phyloP scores from a whole-genome alignment of 2,888 invertebrate species.

The Frankliniella fusca region DNA sequence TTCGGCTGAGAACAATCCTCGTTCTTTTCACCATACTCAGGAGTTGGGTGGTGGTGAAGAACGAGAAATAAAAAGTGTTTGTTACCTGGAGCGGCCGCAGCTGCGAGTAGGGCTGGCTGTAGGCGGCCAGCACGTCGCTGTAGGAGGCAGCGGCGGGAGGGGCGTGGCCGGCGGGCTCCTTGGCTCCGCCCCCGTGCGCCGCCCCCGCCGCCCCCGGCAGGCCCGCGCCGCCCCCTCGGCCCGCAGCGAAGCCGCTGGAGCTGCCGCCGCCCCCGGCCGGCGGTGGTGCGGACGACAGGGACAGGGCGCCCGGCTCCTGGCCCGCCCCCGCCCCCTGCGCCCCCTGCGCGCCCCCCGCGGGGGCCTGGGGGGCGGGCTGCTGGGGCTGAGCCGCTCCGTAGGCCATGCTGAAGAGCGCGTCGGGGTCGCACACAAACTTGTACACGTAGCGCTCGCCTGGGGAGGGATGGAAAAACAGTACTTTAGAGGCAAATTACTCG shows the following conservation, averaged over 20 bases:
- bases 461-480: too few relatives aligned
- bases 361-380: constrained; percentile 36
- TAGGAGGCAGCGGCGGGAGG: constrained; percentile 31
- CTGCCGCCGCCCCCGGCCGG: constrained; percentile 23
- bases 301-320: not conserved
- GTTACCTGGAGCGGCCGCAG: not conserved
- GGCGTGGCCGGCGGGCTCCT: constrained; percentile 25
- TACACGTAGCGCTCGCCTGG: constrained; percentile 93
- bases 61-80: not conserved
- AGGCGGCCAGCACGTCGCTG: constrained; percentile 12
- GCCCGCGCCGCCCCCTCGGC: constrained; percentile 32
- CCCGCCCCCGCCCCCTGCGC: not conserved
- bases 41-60: too few relatives aligned
- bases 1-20: too few relatives aligned
- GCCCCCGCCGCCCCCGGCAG: constrained; percentile 33
- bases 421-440: constrained; percentile 94
- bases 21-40: too few relatives aligned
- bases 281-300: constrained; percentile 11
- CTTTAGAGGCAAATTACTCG: too few relatives aligned
- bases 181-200: constrained; percentile 33
- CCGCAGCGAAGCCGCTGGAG: constrained; percentile 12
- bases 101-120: constrained; percentile 9
- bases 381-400: constrained; percentile 48
- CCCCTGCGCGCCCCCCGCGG: constrained; percentile 37
- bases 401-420: constrained; percentile 81